Evolutionary conservation across 1,140 invertebrate species (phyloP), one percentile per base, ranked within the genome.

Genomic region (Thalassaphorura encarpata): DNA sequence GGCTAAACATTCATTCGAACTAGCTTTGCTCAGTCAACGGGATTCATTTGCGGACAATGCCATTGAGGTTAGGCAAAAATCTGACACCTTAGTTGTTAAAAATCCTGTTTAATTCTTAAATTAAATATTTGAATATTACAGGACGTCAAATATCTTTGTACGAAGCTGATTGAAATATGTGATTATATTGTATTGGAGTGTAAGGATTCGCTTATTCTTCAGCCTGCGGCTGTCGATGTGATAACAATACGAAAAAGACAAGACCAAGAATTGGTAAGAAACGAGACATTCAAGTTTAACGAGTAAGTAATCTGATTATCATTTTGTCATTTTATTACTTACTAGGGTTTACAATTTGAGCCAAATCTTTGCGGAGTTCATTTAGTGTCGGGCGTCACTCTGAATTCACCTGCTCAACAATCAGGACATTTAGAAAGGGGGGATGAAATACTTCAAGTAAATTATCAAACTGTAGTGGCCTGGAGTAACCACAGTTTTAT

Each of bases 41-140:
- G 63, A 65, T 39, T 57, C 57, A 15, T 65, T 65, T 27, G 63
- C 63, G 15, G 63, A 65, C 41, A 65, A 65, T 46, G 57, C 58
- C 28, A 65, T 62, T 19, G 63, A 65, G 43, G 54, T 53, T 53
- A 6, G n/a, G n/a, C n/a, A n/a, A n/a, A n/a, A 24, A 48, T 48
- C 26, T 24, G 6, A 6, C 11, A 15, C 19, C 11, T 19, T 11
- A 24, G 21, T 48, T 48, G 4, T 5, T 8, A 23, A 45, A 23
- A 18, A 18, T 6, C 3, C 16, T 18, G 13, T 5, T n/a, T 33
- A 45, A 15, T 11, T 42, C 21, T 16, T 41, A 51, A 19, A 13
- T 23, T 54, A 46, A 28, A 21, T n/a, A n/a, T 15, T 49, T 8
- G 18, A 39, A 27, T 56, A 27, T 48, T 41, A 21, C 41, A 61